These are phyloP conservation scores for Volucella inflata DNA, from an alignment of 2,888 invertebrate species.

Conservation along the genomic window DNA sequence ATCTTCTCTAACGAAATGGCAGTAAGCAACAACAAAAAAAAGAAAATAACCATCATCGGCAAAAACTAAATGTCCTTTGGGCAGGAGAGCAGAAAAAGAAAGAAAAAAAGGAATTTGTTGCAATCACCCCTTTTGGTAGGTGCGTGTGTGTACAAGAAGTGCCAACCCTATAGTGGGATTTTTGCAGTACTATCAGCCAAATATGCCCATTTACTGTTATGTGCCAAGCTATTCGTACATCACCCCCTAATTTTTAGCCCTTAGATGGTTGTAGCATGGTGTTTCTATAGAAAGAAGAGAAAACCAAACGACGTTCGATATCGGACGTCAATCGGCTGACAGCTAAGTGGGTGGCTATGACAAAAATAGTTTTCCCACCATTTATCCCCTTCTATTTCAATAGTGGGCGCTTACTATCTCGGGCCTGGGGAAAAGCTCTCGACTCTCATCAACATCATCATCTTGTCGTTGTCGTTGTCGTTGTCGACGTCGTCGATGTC, in stretches of 20 bases:
- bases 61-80: slow-evolving; percentile 65
- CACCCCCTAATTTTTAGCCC: slow-evolving; percentile 3
- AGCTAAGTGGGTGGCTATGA: slow-evolving; percentile 43
- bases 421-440: slow-evolving; percentile 65
- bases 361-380: slow-evolving; percentile 60
- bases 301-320: slow-evolving; percentile 59
- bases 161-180: slow-evolving; percentile 4
- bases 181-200: slow-evolving; percentile 55
- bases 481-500: slow-evolving; percentile 21
- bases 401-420: slow-evolving; percentile 1
- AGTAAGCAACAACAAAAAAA: background rate
- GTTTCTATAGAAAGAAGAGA: slow-evolving; percentile 14
- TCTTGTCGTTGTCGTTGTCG: slow-evolving; percentile 26
- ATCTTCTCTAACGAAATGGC: slow-evolving; percentile 58
- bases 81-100: slow-evolving; percentile 33
- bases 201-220: slow-evolving; percentile 62
- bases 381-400: slow-evolving; percentile 6
- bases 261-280: background rate
- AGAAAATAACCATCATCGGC: slow-evolving; percentile 21
- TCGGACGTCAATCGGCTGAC: slow-evolving; percentile 74
- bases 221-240: too few relatives aligned
- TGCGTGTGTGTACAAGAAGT: slow-evolving; percentile 44
- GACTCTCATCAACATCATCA: slow-evolving; percentile 65
- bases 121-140: slow-evolving; percentile 20
- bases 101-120: slow-evolving; percentile 8